These are phyloP conservation scores for Neomorphus geoffroyi DNA, from an alignment of 2,797 vertebrate species.

Conservation along the genomic window DNA sequence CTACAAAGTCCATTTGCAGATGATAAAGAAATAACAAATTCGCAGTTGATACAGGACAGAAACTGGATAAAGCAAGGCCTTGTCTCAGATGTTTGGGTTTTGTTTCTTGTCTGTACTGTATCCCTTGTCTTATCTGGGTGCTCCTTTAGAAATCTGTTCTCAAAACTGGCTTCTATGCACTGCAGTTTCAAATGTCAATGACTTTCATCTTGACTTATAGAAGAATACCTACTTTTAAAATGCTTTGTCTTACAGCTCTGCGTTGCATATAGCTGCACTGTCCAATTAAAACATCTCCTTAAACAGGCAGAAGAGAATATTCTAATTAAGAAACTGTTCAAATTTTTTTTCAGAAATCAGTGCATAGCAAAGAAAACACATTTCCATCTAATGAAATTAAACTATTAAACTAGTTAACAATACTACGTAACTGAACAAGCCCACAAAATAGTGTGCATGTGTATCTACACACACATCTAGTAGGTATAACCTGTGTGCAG, in stretches of 20 bases:
- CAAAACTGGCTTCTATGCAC: background rate
- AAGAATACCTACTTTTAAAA: background rate
- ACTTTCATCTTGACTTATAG: background rate
- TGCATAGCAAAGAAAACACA: background rate
- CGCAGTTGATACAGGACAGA: background rate
- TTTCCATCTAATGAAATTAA: background rate
- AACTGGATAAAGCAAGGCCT: background rate
- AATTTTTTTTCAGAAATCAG: background rate
- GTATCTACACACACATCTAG: background rate
- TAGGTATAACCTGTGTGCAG: background rate
- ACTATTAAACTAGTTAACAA: background rate
- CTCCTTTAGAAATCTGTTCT: background rate
- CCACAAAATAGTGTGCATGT: fast-evolving
- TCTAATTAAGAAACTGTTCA: background rate
- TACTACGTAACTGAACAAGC: background rate
- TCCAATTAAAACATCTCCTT: background rate
- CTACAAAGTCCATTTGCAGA: background rate
- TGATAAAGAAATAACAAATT: background rate
- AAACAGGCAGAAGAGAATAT: background rate
- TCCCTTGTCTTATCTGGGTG: background rate
- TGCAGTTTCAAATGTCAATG: background rate
- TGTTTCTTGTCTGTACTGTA: background rate
- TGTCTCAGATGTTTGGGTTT: background rate
- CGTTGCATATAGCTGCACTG: background rate
- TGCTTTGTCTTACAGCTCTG: background rate